Conservation (phyloP, 2,113 vertebrate species). For the Nipponia nippon region DNA sequence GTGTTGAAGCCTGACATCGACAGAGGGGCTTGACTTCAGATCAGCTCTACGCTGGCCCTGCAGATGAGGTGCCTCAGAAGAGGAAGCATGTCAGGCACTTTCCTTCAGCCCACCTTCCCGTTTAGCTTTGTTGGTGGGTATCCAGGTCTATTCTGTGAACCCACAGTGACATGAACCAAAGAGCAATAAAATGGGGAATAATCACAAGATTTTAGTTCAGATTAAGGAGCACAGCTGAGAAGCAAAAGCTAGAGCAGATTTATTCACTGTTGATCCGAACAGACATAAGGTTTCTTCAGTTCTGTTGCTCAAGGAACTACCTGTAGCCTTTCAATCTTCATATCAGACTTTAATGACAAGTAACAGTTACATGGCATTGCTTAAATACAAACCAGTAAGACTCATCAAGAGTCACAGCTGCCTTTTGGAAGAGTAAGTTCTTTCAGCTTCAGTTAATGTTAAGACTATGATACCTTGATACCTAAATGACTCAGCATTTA, state of each 20-base stretch:
- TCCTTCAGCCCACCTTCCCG: not conserved
- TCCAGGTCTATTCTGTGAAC: not conserved
- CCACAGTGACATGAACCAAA: not conserved
- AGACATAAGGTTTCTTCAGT: not conserved
- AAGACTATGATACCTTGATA: not conserved
- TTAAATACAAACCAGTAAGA: not conserved
- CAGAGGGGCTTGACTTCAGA: not conserved
- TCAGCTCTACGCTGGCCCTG: not conserved
- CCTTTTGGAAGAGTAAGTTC: not conserved
- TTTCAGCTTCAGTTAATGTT: not conserved
- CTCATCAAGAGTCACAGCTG: not conserved
- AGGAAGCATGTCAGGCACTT: not conserved
- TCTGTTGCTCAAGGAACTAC: not conserved
- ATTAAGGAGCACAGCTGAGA: not conserved
- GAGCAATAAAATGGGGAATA: not conserved
- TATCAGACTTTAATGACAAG: not conserved
- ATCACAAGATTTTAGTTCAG: not conserved
- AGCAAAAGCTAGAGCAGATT: not conserved
- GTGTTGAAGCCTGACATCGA: not conserved
- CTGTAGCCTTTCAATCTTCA: not conserved
- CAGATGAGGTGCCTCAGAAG: not conserved
- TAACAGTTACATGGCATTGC: rapidly evolving
- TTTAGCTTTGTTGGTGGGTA: not conserved
- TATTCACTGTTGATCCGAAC: not conserved
- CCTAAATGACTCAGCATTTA: not conserved